phyloP scores from a whole-genome alignment of 2,797 vertebrate genomes.

The Sebastes umbrosus region DNA sequence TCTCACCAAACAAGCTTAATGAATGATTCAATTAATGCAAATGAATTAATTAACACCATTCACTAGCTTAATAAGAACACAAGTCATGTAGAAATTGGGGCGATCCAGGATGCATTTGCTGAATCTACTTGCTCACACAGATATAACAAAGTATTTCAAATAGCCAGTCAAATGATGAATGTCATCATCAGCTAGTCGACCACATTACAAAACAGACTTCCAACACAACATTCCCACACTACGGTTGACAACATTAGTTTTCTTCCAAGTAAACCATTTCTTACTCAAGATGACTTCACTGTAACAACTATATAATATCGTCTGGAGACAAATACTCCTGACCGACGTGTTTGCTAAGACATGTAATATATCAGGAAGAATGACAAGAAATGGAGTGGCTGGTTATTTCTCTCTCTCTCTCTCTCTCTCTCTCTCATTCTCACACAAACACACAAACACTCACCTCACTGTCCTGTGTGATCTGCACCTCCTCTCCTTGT shows the following conservation, averaged over 20 bases:
- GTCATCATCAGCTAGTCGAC: neutral
- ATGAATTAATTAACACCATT: neutral
- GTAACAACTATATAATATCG: conserved; percentile 4
- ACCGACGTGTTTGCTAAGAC: conserved; percentile 6
- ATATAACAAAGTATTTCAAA: neutral
- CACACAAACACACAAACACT: conserved; percentile 52
- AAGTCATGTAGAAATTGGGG: neutral
- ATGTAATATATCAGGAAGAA: conserved; percentile 21
- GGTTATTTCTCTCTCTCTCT: neutral
- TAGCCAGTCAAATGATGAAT: neutral
- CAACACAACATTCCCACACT: conserved; percentile 13
- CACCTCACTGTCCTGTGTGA: conserved; percentile 99
- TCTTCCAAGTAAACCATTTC: neutral
- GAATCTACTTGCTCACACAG: neutral
- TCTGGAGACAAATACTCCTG: conserved; percentile 13
- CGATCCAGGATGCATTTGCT: neutral
- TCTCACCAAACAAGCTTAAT: neutral
- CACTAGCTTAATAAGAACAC: neutral
- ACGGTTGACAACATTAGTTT: neutral
- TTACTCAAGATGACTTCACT: conserved; percentile 14
- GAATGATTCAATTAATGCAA: neutral
- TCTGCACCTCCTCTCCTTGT: conserved; percentile 98
- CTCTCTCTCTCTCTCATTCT: neutral
- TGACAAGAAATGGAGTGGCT: conserved; percentile 11
- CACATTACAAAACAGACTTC: conserved; percentile 16